Conservation (phyloP, 2,797 vertebrate genomes). For the Hoplostethus mediterraneus region DNA sequence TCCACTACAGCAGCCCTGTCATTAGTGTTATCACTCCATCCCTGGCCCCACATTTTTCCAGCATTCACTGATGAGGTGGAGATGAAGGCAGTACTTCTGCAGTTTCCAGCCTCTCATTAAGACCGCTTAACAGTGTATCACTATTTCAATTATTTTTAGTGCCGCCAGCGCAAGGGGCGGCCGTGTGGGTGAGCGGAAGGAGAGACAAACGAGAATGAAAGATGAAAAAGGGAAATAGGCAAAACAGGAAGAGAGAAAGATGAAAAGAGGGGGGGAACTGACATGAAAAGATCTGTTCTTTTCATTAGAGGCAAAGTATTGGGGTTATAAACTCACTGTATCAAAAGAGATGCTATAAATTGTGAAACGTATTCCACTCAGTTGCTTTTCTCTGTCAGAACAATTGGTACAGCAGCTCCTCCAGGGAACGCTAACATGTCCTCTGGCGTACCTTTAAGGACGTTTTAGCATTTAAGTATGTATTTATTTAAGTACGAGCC, state of each 20-base stretch:
- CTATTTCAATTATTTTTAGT: constrained; percentile 75
- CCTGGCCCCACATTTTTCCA: constrained; percentile 44
- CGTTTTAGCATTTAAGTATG: background rate
- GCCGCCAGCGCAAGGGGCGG: constrained; percentile 51
- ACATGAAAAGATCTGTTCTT: constrained; percentile 34
- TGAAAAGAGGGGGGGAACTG: constrained; percentile 16
- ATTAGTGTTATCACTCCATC: constrained; percentile 42
- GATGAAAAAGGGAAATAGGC: constrained; percentile 20
- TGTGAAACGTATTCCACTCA: too few relatives aligned
- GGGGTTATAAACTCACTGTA: background rate
- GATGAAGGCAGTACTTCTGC: constrained; percentile 46
- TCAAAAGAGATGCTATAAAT: too few relatives aligned
- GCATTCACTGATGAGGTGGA: constrained; percentile 37
- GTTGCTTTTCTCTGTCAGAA: background rate
- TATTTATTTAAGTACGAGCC: too few relatives aligned
- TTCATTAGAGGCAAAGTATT: constrained; percentile 26
- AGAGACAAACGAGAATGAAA: constrained; percentile 17
- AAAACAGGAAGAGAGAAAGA: constrained; percentile 14
- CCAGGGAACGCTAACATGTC: too few relatives aligned
- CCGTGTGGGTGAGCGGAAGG: constrained; percentile 36
- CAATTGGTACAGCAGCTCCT: background rate
- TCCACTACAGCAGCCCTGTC: constrained; percentile 1
- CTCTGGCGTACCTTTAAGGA: background rate
- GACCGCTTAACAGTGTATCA: constrained; percentile 63
- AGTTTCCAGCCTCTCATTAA: constrained; percentile 71